phyloP scores from a whole-genome alignment of 2,113 vertebrate genomes.

The Felis chaus region DNA sequence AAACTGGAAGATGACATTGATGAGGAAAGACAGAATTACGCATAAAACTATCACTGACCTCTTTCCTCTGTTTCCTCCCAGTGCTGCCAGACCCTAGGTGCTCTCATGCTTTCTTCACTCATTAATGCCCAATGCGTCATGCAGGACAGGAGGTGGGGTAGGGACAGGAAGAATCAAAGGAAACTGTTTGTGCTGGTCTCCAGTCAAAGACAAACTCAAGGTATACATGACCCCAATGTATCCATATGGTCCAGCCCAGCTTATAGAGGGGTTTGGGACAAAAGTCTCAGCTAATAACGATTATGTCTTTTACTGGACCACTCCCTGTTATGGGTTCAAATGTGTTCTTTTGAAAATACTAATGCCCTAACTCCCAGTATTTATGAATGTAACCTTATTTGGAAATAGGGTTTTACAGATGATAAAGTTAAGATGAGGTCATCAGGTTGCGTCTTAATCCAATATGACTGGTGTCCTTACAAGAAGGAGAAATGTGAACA shows the following conservation, averaged over 20 bases:
- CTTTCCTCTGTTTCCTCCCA: not conserved
- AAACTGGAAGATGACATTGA: not conserved
- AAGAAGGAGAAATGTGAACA: not conserved
- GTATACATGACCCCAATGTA: not conserved
- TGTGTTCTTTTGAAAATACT: not conserved
- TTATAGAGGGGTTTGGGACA: not conserved
- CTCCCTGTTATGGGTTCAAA: not conserved
- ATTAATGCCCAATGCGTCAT: not conserved
- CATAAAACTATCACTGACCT: not conserved
- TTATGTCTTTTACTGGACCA: not conserved
- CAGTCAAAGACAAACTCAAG: not conserved
- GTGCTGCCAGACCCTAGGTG: not conserved
- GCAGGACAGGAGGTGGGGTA: not conserved
- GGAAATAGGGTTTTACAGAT: not conserved
- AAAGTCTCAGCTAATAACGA: not conserved
- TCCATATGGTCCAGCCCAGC: not conserved
- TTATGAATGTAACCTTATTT: not conserved
- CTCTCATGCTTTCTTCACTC: not conserved
- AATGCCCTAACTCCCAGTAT: not conserved
- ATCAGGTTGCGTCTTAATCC: not conserved
- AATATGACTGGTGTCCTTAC: not conserved
- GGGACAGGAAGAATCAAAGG: not conserved
- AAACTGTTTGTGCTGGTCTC: not conserved
- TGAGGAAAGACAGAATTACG: not conserved
- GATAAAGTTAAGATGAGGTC: not conserved